phyloP scores from a whole-genome alignment of 2,797 vertebrate species.

The Chrosomus eos region DNA sequence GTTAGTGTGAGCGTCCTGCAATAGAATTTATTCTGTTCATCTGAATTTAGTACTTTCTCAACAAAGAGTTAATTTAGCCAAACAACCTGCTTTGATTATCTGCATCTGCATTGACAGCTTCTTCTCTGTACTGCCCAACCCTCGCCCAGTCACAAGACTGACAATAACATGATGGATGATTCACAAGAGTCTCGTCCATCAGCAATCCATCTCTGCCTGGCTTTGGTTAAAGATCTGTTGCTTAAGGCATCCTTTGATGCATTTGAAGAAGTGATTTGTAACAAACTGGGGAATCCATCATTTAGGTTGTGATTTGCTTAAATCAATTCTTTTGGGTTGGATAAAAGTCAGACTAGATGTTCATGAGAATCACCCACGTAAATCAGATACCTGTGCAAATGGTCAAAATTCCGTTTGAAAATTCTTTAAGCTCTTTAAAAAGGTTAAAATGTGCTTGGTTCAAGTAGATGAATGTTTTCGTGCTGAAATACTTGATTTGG shows the following conservation, averaged over 20 bases:
- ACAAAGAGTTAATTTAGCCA: slow-evolving; percentile 9
- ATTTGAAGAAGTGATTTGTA: slow-evolving; percentile 15
- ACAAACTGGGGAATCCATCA: slow-evolving; percentile 13
- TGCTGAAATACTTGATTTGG: background rate
- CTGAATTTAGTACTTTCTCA: slow-evolving; percentile 18
- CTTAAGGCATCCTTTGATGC: slow-evolving; percentile 20
- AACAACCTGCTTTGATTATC: slow-evolving; percentile 28
- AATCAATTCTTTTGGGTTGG: background rate
- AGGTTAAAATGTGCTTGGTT: background rate
- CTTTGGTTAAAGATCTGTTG: slow-evolving; percentile 30
- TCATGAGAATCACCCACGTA: background rate
- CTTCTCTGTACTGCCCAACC: background rate
- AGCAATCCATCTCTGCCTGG: slow-evolving; percentile 40
- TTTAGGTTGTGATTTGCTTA: slow-evolving; percentile 13
- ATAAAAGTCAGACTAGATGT: background rate
- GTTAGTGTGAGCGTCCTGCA: background rate
- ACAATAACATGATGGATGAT: slow-evolving; percentile 42
- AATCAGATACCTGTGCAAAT: background rate
- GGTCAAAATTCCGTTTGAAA: background rate
- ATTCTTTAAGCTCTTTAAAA: background rate
- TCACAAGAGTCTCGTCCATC: background rate
- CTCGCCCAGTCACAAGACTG: slow-evolving; percentile 18
- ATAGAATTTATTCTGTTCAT: slow-evolving; percentile 14
- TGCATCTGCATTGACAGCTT: slow-evolving; percentile 4
- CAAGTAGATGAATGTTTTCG: background rate